Base-by-base conservation (phyloP, 2,888 invertebrate genomes). In the Smittia aterrima region DNA sequence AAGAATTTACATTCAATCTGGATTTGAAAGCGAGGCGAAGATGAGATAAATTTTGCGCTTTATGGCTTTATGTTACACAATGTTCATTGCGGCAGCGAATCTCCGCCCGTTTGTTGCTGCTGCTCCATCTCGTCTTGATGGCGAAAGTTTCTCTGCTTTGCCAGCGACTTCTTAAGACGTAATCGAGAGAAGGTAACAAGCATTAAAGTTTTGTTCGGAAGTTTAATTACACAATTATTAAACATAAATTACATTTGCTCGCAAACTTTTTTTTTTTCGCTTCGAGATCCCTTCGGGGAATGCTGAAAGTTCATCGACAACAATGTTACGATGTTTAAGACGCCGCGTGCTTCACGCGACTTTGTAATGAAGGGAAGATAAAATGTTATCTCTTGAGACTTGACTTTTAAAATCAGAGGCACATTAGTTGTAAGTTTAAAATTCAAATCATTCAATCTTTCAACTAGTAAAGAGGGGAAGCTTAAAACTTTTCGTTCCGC, bases 161-260 rank as follows among this genome's bases (percentile, higher is more conserved):
- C 38, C 38, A 38, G 58, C 16, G 7, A 22, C 20, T 58, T 4
- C 20, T 22, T 20, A 6, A 22, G 58, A n/a, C 3, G 22, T 58
- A 20, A 22, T 22, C 20, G 18, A 22, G 24, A 58, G 58, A 58
- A 58, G 20, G 24, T 9, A 58, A 24, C 20, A 58, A 24, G 24
- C 7, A 58, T n/a, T n/a, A 32, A 24, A 66, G 38, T 16, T 66
- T 1, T 66, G 66, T 24, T n/a, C 32, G 25, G 24, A 66, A 66
- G 66, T 66, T 66, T 66, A 66, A 66, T 66, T 66, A 66, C 6
- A 22, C 66, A 66, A 66, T 66, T 66, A 66, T 66, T 66, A 22
- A 20, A 22, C 66, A 66, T 66, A 66, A 66, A 66, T 66, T 22
- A 66, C 25, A 27, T 66, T 66, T 20, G n/a, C 4, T 27, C 25